Evolutionary conservation across 2,888 invertebrate species (phyloP), one percentile per base, ranked within the genome.

Genomic region (Zhengitettix transpicula): DNA sequence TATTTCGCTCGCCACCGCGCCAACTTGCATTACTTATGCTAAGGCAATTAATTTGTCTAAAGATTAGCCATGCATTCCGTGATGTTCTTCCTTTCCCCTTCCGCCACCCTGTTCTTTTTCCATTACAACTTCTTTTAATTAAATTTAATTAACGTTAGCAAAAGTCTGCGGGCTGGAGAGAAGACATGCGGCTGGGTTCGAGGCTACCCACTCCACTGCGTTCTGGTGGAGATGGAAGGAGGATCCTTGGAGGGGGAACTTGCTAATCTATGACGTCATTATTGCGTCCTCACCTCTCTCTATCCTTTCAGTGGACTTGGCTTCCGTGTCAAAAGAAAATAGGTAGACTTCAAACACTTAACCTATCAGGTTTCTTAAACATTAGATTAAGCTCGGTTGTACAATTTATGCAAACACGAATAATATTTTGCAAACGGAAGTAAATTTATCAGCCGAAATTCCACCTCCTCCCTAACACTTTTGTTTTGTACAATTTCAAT

Each of bases 71-170:
- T 72, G 72, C 73, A 71, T 73, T 55, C 41, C 55, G 16, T 28
- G 55, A 28, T 28, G 40, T n/a, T 71, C 72, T 70, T 70, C 69
- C 69, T 51, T 55, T 52, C 57, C 57, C 53, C 42, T 10, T 15
- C 54, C 59, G 41, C 42, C 55, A 61, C 59, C 59, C 55, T 58
- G 17, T 58, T 58, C 62, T 58, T 60, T 59, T n/a, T 44, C 58
- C 61, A 63, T 63, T 63, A 63, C 63, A 63, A 73, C 68, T 74
- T 74, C 74, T 74, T 74, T 74, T 74, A 74, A 74, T 75, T 74
- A 74, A 74, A 71, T 75, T 74, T 74, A 74, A 75, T 75, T 75
- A 75, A 73, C 73, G 73, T 73, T 73, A 70, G 56, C 73, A 73
- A 72, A 73, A 73, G 73, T 72, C 73, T 72, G 71, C n/a, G 14